Percentiles rank a stretch among this genome's conserved stretches.
phyloP scores from a whole-genome alignment of 2,797 vertebrate genomes.

The Rhinoraja longicauda region DNA sequence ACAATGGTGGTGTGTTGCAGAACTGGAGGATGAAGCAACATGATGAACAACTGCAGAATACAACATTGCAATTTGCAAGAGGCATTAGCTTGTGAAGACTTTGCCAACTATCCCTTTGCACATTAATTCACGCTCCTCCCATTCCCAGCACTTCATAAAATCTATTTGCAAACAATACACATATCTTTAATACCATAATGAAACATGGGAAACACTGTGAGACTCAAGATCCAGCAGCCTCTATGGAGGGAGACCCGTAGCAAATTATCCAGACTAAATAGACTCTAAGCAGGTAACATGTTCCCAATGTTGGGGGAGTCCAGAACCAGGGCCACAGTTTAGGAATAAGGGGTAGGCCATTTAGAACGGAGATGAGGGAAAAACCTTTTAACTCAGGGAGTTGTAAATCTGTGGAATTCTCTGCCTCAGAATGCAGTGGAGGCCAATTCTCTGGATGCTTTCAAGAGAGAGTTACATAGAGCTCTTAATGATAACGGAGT shows the following conservation, averaged over 20 bases:
- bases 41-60: background rate
- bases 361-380: too few species aligned
- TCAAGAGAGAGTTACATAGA: too few species aligned
- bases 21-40: background rate
- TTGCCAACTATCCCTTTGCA: background rate
- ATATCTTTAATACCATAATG: background rate
- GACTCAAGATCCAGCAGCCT: background rate
- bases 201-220: background rate
- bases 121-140: background rate
- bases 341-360: too few species aligned
- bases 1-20: background rate
- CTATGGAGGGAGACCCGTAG: background rate
- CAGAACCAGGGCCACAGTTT: too few species aligned
- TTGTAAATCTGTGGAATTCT: too few species aligned
- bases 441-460: too few species aligned
- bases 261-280: too few species aligned
- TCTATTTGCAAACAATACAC: background rate
- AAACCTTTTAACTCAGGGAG: too few species aligned
- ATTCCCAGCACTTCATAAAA: background rate
- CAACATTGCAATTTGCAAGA: background rate
- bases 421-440: too few species aligned
- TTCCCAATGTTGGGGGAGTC: too few species aligned
- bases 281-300: too few species aligned
- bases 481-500: too few species aligned
- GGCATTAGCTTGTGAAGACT: background rate